Evolutionary conservation across 2,888 invertebrate species (phyloP).

Genomic region (Caradrina clavipalpis): DNA sequence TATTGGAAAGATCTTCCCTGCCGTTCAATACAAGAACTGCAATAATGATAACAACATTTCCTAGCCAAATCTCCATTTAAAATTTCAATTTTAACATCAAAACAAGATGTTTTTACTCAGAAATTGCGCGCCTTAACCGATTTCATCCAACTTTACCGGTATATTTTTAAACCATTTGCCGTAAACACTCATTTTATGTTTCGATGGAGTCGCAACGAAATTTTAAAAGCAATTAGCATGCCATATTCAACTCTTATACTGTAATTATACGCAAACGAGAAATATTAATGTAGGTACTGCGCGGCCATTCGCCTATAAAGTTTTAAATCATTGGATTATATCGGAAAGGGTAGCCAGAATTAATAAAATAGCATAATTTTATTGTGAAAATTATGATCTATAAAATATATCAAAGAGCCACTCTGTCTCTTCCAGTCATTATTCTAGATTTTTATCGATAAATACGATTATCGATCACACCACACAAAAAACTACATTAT

Average conservation of each 20-base stretch:
- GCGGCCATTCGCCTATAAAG: conserved; percentile 29
- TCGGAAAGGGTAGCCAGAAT: conserved; percentile 3
- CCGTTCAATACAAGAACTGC: too few relatives aligned
- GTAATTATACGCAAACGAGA: conserved; percentile 57
- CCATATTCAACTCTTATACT: conserved; percentile 49
- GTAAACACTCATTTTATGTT: conserved; percentile 55
- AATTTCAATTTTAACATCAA: conserved; percentile 1
- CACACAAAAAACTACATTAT: not conserved
- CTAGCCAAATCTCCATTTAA: not conserved
- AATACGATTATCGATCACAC: not conserved
- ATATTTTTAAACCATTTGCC: conserved; percentile 33
- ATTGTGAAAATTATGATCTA: not conserved
- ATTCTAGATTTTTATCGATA: not conserved
- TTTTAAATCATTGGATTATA: conserved; percentile 34
- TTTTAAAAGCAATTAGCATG: conserved; percentile 60
- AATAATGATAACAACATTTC: not conserved
- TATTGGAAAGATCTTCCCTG: too few relatives aligned
- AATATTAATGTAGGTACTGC: conserved; percentile 36
- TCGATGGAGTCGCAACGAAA: conserved; percentile 46
- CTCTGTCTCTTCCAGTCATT: not conserved
- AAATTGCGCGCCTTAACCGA: conserved; percentile 17
- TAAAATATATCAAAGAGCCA: too few relatives aligned
- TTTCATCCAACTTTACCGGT: conserved; percentile 25
- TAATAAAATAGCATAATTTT: not conserved
- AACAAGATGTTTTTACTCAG: not conserved